phyloP scores from a whole-genome alignment of 2,888 invertebrate genomes.

The Mantis religiosa region DNA sequence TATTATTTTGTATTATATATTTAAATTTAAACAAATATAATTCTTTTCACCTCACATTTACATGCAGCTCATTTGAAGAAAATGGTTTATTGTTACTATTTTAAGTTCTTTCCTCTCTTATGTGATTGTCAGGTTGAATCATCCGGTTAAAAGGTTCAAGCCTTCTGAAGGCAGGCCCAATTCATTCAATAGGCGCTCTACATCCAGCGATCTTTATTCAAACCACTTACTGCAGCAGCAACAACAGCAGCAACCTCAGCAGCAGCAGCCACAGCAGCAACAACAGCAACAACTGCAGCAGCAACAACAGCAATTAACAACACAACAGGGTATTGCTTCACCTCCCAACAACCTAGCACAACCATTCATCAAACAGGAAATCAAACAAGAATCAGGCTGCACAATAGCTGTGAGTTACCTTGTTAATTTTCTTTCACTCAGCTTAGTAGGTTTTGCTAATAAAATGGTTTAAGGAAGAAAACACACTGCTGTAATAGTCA shows the following conservation, averaged over 20 bases:
- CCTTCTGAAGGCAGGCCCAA: constrained; percentile 39
- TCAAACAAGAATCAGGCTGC: constrained; percentile 60
- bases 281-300: constrained; percentile 31
- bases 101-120: not conserved
- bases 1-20: no score
- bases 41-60: no score
- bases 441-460: no score
- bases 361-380: constrained; percentile 49
- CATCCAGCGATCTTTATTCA: constrained; percentile 44
- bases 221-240: not conserved
- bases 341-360: constrained; percentile 42
- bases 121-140: constrained; percentile 63
- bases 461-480: no score
- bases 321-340: constrained; percentile 22
- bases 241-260: constrained; percentile 37
- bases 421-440: not conserved
- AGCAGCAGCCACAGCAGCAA: constrained; percentile 31
- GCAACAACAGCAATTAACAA: constrained; percentile 21
- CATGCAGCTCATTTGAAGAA: no score
- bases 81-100: no score
- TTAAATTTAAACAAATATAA: no score
- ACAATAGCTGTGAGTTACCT: constrained; percentile 39
- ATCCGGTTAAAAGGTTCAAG: constrained; percentile 86
- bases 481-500: no score
- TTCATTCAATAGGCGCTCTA: constrained; percentile 35